Evolutionary conservation across 2,888 invertebrate genomes (phyloP).

Genomic region (Pandemis heparana): DNA sequence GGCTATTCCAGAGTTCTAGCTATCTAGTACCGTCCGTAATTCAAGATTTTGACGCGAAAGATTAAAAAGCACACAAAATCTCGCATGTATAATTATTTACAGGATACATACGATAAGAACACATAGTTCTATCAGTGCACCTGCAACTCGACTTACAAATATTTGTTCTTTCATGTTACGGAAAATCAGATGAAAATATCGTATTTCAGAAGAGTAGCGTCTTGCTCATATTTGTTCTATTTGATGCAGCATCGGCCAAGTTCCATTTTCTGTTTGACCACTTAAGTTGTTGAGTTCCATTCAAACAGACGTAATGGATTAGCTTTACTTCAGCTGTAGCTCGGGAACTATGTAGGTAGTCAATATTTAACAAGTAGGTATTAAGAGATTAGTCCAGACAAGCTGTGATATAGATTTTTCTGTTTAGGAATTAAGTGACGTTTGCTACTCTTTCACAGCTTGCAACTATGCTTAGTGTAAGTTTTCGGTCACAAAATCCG

Average conservation of each 20-base stretch:
- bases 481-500: no score
- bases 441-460: no score
- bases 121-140: not conserved
- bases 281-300: constrained; percentile 12
- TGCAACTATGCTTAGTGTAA: no score
- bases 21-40: no score
- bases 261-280: constrained; percentile 22
- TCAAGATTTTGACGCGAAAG: no score
- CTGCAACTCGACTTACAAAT: not conserved
- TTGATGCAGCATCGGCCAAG: constrained; percentile 1
- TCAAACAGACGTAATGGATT: not conserved
- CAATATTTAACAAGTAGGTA: not conserved
- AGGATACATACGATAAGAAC: no score
- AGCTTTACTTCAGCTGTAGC: not conserved
- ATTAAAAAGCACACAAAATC: no score
- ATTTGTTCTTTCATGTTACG: not conserved
- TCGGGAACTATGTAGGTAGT: not conserved
- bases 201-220: not conserved
- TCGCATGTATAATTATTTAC: no score
- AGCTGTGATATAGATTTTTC: no score
- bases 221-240: not conserved
- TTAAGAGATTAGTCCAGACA: not conserved
- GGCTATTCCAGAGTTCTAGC: no score
- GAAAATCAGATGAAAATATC: not conserved
- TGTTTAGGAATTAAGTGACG: no score